A percentile compares a stretch with the other conserved stretches of the same genome.
These are phyloP conservation scores for Cryptophagus acutangulus DNA, from an alignment of 2,888 invertebrate genomes.

Conservation along the genomic window DNA sequence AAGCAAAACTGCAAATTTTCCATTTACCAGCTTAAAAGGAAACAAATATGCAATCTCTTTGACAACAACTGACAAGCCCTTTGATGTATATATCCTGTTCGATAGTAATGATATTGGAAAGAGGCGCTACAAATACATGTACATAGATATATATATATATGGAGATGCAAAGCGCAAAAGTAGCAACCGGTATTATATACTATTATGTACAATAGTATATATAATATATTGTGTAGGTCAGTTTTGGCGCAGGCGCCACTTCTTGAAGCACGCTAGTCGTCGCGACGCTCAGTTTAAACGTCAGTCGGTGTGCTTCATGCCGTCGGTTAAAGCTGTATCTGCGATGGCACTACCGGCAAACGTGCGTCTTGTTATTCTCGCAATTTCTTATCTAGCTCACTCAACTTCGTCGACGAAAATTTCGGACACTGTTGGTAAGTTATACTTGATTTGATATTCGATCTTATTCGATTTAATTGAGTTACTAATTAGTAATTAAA, in stretches of 20 bases:
- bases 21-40: constrained; percentile 5
- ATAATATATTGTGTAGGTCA: constrained; percentile 40
- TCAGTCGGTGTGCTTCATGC: constrained; percentile 40
- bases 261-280: constrained; percentile 23
- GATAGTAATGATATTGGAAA: constrained; percentile 7
- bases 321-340: constrained; percentile 2
- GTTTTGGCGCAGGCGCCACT: constrained; percentile 29
- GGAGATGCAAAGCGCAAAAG: constrained; percentile 6
- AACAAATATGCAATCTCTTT: constrained; percentile 10
- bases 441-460: too few species aligned
- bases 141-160: neutral
- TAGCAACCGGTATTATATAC: constrained; percentile 13
- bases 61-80: constrained; percentile 11
- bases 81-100: constrained; percentile 11
- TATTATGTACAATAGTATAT: too few species aligned
- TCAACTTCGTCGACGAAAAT: too few species aligned
- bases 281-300: constrained; percentile 28
- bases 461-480: too few species aligned
- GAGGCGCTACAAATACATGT: constrained; percentile 6
- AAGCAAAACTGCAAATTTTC: constrained; percentile 7
- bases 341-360: constrained; percentile 1
- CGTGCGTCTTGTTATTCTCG: constrained; percentile 3
- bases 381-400: too few species aligned
- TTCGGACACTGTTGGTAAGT: constrained; percentile 30
- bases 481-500: too few species aligned